Percentiles rank a stretch among this genome's conserved stretches.
Evolutionary conservation across 2,797 vertebrate genomes (phyloP).

Genomic region (Esox lucius): DNA sequence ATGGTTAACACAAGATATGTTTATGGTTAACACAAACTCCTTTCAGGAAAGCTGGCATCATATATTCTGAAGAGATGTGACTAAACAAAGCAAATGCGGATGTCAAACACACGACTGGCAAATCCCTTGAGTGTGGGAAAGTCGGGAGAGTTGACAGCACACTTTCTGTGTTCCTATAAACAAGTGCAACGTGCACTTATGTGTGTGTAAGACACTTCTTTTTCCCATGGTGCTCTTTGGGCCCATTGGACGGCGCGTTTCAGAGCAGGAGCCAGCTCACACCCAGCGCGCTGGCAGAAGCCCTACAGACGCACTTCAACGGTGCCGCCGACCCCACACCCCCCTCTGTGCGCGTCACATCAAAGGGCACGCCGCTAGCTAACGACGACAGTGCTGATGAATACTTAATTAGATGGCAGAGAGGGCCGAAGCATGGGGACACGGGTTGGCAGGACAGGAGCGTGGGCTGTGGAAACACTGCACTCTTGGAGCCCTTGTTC

Average conservation of each 20-base stretch:
- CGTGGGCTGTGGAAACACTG: constrained; percentile 34
- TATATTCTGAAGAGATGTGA: neutral
- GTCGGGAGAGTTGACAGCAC: neutral
- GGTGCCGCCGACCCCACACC: constrained; percentile 52
- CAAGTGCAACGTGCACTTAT: constrained; percentile 12
- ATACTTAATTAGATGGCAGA: constrained; percentile 75
- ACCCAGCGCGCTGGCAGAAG: constrained; percentile 59
- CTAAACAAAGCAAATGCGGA: neutral
- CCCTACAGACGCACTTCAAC: constrained; percentile 68
- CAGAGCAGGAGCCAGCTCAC: constrained; percentile 56
- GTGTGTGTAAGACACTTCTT: constrained; percentile 29
- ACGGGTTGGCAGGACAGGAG: constrained; percentile 42
- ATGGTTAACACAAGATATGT: too few species aligned
- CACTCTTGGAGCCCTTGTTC: constrained; percentile 45
- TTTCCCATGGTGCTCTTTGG: constrained; percentile 64
- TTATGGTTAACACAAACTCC: neutral
- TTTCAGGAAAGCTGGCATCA: neutral
- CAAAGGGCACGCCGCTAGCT: constrained; percentile 59
- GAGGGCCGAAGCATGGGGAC: constrained; percentile 54
- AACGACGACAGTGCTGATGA: constrained; percentile 73
- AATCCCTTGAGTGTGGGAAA: constrained; percentile 33
- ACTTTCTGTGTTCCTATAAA: constrained; percentile 13
- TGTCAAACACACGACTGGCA: constrained; percentile 12
- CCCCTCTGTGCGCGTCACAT: constrained; percentile 61
- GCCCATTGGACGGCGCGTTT: constrained; percentile 64